Evolutionary conservation across 2,113 vertebrate species (phyloP).

Genomic region (Taurulus bubalis): DNA sequence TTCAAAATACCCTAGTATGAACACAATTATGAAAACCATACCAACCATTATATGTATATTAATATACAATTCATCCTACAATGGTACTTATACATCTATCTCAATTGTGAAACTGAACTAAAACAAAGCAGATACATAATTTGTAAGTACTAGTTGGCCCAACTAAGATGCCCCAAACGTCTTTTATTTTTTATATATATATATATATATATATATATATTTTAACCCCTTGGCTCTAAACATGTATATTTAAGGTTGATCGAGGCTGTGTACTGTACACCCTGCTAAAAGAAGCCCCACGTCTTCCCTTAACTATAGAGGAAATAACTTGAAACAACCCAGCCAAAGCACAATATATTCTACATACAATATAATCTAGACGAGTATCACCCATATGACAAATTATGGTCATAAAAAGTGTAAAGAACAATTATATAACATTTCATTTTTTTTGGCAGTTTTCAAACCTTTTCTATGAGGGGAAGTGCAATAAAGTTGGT

Average conservation of each 20-base stretch:
- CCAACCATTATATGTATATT: background rate
- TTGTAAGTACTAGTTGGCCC: conserved; percentile 45
- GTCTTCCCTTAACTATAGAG: conserved; percentile 39
- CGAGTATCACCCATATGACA: conserved; percentile 3
- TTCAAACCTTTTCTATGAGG: conserved; percentile 9
- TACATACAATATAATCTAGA: background rate
- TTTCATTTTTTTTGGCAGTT: background rate
- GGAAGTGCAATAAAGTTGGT: conserved; percentile 55
- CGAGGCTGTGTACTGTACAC: background rate
- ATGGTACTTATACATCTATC: background rate
- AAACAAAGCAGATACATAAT: conserved; percentile 7
- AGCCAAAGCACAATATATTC: conserved; percentile 1
- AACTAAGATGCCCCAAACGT: background rate
- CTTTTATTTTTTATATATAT: conserved; percentile 12
- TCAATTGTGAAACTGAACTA: background rate
- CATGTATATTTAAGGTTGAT: conserved; percentile 18
- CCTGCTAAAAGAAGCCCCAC: conserved; percentile 40
- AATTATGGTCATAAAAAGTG: conserved; percentile 1
- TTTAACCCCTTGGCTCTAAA: conserved; percentile 17
- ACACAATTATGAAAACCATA: background rate
- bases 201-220: background rate
- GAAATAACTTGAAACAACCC: conserved; percentile 16
- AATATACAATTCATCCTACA: conserved; percentile 2
- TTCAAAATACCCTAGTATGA: background rate
- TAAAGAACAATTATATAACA: background rate